Percentiles rank a stretch among this genome's conserved stretches.
phyloP scores from a whole-genome alignment of 2,113 vertebrate species.

The Poecile atricapillus region DNA sequence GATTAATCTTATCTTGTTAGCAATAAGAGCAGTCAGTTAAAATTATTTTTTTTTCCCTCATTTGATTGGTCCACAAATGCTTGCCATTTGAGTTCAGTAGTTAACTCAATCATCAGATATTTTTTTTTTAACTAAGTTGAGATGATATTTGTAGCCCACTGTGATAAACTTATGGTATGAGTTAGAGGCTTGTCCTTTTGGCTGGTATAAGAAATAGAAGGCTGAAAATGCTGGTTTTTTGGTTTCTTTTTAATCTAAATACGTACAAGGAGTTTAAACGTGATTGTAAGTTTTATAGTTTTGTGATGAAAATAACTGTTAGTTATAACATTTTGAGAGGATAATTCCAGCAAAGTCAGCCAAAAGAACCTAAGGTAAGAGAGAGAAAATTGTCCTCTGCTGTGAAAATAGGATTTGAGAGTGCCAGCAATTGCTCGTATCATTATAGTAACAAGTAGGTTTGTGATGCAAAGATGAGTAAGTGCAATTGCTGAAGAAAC shows the following conservation, averaged over 20 bases:
- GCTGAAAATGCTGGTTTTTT: not conserved
- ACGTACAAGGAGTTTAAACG: not conserved
- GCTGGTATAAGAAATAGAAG: not conserved
- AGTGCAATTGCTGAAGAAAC: not conserved
- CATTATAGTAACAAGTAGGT: not conserved
- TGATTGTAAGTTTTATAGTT: not conserved
- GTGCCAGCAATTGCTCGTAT: not conserved
- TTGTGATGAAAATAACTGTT: not conserved
- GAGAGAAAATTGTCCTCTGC: not conserved
- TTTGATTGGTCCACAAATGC: not conserved
- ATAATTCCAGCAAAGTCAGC: not conserved
- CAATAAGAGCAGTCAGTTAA: not conserved
- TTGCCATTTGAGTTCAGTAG: not conserved
- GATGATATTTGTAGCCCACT: not conserved
- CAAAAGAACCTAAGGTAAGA: not conserved
- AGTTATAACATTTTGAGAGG: not conserved
- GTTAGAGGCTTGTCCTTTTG: not conserved
- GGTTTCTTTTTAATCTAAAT: not conserved
- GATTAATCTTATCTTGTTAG: not conserved
- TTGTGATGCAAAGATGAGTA: not conserved
- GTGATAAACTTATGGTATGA: not conserved
- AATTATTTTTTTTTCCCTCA: not conserved
- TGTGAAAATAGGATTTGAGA: not conserved
- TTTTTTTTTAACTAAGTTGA: not conserved
- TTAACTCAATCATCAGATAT: not conserved